Conservation (phyloP, 2,113 vertebrate species). For the Gorsachius goisagi region DNA sequence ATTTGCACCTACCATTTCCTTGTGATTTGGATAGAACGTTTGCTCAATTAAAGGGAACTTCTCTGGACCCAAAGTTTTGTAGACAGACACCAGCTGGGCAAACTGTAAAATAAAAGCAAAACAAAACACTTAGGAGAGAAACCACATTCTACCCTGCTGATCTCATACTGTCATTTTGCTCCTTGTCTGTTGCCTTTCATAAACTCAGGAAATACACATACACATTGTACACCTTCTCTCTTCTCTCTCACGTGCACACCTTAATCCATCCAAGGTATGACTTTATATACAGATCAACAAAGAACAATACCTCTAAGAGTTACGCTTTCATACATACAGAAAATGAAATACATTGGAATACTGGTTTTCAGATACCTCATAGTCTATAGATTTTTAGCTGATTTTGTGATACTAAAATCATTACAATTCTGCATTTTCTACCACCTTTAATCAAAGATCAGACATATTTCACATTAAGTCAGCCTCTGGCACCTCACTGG, state of each 20-base stretch:
- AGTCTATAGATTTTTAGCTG: not conserved
- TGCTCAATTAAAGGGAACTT: conserved; percentile 97
- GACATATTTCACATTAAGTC: not conserved
- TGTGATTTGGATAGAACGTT: conserved; percentile 96
- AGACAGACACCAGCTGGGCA: conserved; percentile 90
- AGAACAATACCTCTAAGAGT: not conserved
- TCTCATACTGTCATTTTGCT: not conserved
- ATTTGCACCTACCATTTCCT: conserved; percentile 90
- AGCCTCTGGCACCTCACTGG: not conserved
- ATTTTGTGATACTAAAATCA: not conserved
- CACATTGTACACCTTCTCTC: too few relatives aligned
- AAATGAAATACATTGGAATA: not conserved
- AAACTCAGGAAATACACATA: not conserved
- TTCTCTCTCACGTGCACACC: not conserved
- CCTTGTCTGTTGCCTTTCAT: not conserved
- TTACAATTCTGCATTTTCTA: not conserved
- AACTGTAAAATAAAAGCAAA: conserved; percentile 83
- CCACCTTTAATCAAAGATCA: not conserved
- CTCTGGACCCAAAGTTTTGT: conserved; percentile 88
- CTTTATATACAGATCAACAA: not conserved
- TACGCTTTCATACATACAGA: not conserved
- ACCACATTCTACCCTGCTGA: not conserved
- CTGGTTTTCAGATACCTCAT: not conserved
- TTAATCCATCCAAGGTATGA: not conserved
- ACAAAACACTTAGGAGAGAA: not conserved